Base-by-base conservation (phyloP, 2,113 vertebrate genomes). In the Gymnocephalus cernua region DNA sequence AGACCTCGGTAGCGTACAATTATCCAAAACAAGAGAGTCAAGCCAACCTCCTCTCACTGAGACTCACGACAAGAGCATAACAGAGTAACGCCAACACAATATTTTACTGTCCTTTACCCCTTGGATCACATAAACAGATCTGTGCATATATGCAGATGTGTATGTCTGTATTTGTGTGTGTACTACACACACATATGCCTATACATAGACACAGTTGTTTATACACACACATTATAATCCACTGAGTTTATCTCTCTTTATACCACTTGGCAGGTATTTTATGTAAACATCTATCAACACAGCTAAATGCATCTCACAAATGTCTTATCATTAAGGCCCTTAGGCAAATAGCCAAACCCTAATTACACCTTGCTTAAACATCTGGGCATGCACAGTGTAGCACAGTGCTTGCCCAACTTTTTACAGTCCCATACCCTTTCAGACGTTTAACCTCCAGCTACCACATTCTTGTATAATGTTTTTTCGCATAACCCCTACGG, bases 11-110 rank as follows among this genome's bases (percentile, higher is more conserved):
- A 93, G 88, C 47, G 84, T 95, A 91, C 93, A 96, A 96, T 96
- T 96, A 95, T 95, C 95, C 95, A 91, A 95, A 95, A 95, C 94
- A 96, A 92, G 93, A 93, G 70, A 89, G 91, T 90, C 90, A 93
- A 90, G 92, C 93, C 92, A 94, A 93, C 83, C 92, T 95, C 91
- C 88, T 90, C 88, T 93, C 87, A 90, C 86, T 90, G 90, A 90
- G 82, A 88, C 87, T 86, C 87, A 92, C 89, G 82, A 93, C 88
- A 94, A 92, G 85, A 94, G 86, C 82, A 90, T 80, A 79, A 67
- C 80, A 86, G 72, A 86, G 67, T 79, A 77, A 71, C 88, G 82
- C 73, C 86, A 92, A 83, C 68, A 70, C 74, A 73, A 82, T 87
- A 85, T 84, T 86, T 89, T 57, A 85, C 82, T 56, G 69, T 90